Conservation (phyloP, 2,888 invertebrate genomes). For the Dasypolia templi region DNA sequence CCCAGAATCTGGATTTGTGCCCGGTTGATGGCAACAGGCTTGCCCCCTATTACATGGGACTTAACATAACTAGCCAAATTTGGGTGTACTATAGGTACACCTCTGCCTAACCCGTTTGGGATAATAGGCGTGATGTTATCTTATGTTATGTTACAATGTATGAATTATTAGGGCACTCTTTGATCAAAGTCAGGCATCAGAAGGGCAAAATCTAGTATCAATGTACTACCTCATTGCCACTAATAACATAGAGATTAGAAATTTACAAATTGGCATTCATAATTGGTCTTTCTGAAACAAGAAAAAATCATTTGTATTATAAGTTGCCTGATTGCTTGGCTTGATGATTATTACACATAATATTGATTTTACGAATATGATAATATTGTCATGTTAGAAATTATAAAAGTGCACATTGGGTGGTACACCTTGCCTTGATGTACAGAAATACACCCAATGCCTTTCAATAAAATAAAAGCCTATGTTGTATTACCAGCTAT, state of each 20-base stretch:
- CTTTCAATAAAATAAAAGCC: background rate
- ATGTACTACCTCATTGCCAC: background rate
- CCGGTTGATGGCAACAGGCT: no score
- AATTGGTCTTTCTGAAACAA: background rate
- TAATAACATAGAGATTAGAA: background rate
- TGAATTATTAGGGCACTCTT: background rate
- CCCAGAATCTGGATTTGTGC: no score
- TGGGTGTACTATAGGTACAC: no score
- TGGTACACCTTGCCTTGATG: background rate
- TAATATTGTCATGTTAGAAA: background rate
- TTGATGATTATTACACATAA: background rate
- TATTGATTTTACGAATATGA: background rate
- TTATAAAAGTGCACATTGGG: background rate
- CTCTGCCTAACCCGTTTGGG: no score
- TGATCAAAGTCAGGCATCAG: background rate
- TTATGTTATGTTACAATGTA: no score
- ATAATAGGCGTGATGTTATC: no score
- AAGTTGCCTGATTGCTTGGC: no score
- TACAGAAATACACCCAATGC: background rate
- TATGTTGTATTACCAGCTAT: conserved; percentile 42
- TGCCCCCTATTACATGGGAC: no score
- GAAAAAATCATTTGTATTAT: background rate
- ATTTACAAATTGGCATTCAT: background rate
- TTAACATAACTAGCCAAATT: no score
- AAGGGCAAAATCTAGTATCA: background rate